Conservation (phyloP, 2,888 invertebrate genomes). For the Aporophyla nigra region DNA sequence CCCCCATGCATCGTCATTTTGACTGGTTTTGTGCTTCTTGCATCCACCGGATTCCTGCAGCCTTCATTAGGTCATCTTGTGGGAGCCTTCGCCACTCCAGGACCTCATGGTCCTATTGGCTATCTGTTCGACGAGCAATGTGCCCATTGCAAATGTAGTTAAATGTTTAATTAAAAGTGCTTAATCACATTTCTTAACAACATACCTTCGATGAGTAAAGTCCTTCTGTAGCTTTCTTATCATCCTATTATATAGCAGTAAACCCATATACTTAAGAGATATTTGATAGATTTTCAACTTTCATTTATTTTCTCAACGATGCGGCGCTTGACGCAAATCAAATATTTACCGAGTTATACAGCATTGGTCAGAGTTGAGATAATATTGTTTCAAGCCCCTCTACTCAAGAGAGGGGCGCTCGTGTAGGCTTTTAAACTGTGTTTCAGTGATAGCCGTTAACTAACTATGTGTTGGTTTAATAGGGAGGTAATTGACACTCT, state of each 20-base stretch:
- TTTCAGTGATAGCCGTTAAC: constrained; percentile 27
- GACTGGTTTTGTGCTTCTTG: neutral
- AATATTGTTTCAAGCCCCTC: constrained; percentile 50
- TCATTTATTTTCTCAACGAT: neutral
- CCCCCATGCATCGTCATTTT: neutral
- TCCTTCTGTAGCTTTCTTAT: neutral
- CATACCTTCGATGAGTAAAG: neutral
- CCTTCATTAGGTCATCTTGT: neutral
- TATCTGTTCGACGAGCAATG: neutral
- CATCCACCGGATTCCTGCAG: neutral
- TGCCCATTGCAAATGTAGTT: neutral
- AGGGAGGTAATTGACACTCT: constrained; percentile 9
- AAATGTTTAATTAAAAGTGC: neutral
- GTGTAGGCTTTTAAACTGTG: constrained; percentile 38
- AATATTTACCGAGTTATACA: constrained; percentile 48
- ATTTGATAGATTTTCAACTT: neutral
- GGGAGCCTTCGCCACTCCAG: neutral
- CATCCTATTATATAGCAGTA: neutral
- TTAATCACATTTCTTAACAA: neutral
- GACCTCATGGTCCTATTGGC: neutral
- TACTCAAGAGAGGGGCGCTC: neutral
- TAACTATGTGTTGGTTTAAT: constrained; percentile 24
- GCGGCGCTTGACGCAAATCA: constrained; percentile 8
- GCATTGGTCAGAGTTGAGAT: constrained; percentile 32
- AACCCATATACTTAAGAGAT: neutral